Base-by-base conservation (phyloP, 1,140 invertebrate genomes). In the Drosophila lacteicornis region DNA sequence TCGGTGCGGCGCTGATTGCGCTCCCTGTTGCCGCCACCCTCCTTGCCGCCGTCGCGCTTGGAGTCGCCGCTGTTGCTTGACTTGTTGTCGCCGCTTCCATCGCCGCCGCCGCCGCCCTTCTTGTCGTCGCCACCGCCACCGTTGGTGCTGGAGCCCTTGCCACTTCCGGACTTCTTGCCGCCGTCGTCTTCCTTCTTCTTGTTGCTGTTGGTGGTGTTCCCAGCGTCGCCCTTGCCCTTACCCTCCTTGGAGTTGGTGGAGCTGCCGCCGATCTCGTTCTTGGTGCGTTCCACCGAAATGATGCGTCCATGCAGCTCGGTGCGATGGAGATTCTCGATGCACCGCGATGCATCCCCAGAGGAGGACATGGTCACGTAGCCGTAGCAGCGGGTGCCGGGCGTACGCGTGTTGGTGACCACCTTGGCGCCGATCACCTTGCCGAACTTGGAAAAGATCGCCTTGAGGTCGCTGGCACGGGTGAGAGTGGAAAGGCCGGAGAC, bases 361-460 rank as follows among this genome's bases (percentile, higher is more conserved):
- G 96, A 96, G 2, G 96, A 96, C 97, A 99, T 98, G 0, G 97
- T 98, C 4, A 99, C 97, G 93, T 98, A 98, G 36, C 98, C 98
- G 93, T 98, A 99, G 93, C 98, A 99, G 57, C 97, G 95, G 19
- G 97, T 96, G 22, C 97, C 97, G 3, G 98, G 97, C 30, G 96
- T 97, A 59, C 96, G 95, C 2, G 98, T 97, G 93, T 98, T 99
- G 2, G 98, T 98, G 0, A 99, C 98, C n/a, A 99, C 97, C 94
- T 99, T 99, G 0, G 98, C 98, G 58, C 97, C 97, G 87, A 98
- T 95, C 5, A 99, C 98, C 95, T 99, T 99, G 80, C 98, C 98
- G 94, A 97, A 96, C 91, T 97, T 97, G 17, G 96, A 97, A 88
- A 99, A 98, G 19, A 98, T 94, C 62, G 96, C 95, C 92, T 99